Percentiles rank a stretch among this genome's conserved stretches.
Conservation (phyloP, 2,888 invertebrate genomes). For the Orthonychiurus folsomi region DNA sequence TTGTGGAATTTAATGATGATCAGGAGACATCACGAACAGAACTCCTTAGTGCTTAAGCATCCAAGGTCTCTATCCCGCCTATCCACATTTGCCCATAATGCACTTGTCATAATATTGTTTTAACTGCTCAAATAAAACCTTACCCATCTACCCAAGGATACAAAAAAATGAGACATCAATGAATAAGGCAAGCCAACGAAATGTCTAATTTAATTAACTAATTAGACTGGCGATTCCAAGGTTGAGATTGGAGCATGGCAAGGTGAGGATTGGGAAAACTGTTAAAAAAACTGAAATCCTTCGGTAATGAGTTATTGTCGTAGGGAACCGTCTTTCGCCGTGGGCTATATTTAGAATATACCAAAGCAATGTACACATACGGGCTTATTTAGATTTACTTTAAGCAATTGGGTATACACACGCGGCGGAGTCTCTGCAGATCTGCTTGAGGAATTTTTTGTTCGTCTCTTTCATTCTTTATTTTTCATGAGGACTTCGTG, state of each 20-base stretch:
- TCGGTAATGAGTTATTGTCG: neutral
- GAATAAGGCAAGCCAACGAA: neutral
- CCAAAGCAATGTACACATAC: neutral
- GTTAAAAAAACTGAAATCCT: neutral
- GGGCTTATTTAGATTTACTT: neutral
- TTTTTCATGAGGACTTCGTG: conserved; percentile 1
- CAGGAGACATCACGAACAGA: no score
- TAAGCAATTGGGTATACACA: neutral
- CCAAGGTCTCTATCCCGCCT: no score
- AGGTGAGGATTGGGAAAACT: neutral
- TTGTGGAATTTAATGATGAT: no score
- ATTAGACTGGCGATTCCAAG: neutral
- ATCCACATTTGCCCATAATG: neutral
- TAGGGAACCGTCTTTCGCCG: neutral
- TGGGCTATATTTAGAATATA: neutral
- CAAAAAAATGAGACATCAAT: neutral
- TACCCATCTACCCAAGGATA: neutral
- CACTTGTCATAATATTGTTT: neutral
- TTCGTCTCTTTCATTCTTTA: neutral
- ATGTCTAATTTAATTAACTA: neutral
- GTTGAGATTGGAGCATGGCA: neutral
- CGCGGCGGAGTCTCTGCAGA: neutral
- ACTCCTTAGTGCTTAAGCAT: neutral
- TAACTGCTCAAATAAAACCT: neutral
- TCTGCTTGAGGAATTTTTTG: no score